phyloP scores from a whole-genome alignment of 2,888 invertebrate genomes.

The Cataglyphis cursor region DNA sequence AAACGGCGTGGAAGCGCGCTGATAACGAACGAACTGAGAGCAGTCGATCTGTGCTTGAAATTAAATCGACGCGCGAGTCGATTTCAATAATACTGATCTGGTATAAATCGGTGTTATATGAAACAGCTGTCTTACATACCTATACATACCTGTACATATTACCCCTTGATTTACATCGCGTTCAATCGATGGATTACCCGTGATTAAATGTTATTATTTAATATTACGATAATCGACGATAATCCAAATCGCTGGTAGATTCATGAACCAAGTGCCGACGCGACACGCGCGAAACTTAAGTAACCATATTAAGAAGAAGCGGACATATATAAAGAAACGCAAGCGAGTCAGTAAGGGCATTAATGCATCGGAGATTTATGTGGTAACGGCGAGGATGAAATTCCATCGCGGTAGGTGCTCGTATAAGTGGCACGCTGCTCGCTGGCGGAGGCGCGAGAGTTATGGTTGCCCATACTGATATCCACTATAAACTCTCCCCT shows the following conservation, averaged over 20 bases:
- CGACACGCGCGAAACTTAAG: conserved; percentile 61
- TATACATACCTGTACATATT: not conserved
- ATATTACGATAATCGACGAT: conserved; percentile 37
- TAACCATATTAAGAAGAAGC: conserved; percentile 76
- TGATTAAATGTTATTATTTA: not conserved
- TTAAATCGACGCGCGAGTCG: not conserved
- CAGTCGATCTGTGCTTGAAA: conserved; percentile 17
- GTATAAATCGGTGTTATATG: not conserved
- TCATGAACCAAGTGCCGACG: not conserved
- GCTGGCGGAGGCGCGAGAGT: conserved; percentile 77
- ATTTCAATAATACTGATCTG: not conserved
- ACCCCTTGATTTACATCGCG: not conserved
- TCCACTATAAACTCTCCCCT: conserved; percentile 78
- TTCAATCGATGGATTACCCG: not conserved
- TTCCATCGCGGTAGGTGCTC: conserved; percentile 81
- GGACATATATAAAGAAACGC: conserved; percentile 65
- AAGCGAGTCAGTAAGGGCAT: conserved; percentile 77
- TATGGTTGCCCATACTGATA: conserved; percentile 80
- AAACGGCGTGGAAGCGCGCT: conserved; percentile 29
- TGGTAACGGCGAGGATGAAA: conserved; percentile 83
- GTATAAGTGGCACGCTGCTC: conserved; percentile 73
- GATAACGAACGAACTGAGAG: conserved; percentile 36
- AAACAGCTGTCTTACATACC: not conserved
- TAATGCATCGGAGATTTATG: conserved; percentile 84
- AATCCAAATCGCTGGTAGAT: conserved; percentile 15